Evolutionary conservation across 1,140 invertebrate species (phyloP).

Genomic region (Caenorhabditis tropicalis): DNA sequence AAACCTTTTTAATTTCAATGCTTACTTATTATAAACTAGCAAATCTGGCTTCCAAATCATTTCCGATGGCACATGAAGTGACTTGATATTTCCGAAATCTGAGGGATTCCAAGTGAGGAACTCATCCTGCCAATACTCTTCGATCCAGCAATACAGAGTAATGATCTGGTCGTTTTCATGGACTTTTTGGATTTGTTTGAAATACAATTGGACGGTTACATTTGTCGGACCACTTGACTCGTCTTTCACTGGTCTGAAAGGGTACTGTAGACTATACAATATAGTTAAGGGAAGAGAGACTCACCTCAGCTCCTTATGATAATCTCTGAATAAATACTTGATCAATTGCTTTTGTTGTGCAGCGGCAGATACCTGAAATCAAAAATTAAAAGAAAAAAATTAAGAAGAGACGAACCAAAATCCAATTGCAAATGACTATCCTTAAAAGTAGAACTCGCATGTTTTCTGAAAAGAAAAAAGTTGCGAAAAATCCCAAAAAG

Average conservation of each 20-base stretch:
- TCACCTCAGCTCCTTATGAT: slow-evolving; percentile 57
- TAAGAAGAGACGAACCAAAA: not conserved
- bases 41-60: slow-evolving; percentile 66
- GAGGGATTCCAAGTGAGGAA: slow-evolving; percentile 61
- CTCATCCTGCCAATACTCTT: slow-evolving; percentile 61
- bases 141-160: slow-evolving; percentile 70
- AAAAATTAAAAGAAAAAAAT: not conserved
- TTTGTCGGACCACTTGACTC: slow-evolving; percentile 65
- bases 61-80: slow-evolving; percentile 61
- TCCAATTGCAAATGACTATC: not conserved
- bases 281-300: not conserved
- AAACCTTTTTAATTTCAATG: not conserved
- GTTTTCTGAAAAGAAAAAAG: not conserved
- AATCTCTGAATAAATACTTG: slow-evolving; percentile 60
- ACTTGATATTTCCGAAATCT: slow-evolving; percentile 60
- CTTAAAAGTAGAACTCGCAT: not conserved
- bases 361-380: not conserved
- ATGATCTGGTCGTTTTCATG: slow-evolving; percentile 70
- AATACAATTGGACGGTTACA: slow-evolving; percentile 69
- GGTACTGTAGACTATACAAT: not conserved
- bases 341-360: slow-evolving; percentile 56
- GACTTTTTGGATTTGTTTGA: slow-evolving; percentile 71
- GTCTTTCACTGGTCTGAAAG: slow-evolving; percentile 44
- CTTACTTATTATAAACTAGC: slow-evolving; percentile 64
- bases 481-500: not conserved